A percentile compares a stretch with the other conserved stretches of the same genome.
These are phyloP conservation scores for Todiramphus chloris DNA, from an alignment of 2,113 vertebrate species.

Conservation along the genomic window DNA sequence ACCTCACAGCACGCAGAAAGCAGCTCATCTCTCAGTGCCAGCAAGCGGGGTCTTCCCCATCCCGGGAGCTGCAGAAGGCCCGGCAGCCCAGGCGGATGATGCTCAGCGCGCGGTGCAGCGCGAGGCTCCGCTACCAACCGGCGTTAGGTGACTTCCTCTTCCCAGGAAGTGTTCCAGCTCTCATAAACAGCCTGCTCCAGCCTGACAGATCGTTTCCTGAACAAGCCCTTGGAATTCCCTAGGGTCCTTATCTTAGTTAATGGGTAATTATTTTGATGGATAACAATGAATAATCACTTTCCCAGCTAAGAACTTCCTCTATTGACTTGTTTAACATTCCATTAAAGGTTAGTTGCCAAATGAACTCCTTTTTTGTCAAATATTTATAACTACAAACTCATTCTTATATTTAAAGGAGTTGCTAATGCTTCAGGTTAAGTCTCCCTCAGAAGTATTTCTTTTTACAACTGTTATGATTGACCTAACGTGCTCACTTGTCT, in stretches of 20 bases:
- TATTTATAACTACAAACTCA: slow-evolving; percentile 49
- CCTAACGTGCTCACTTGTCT: neutral
- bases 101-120: rapidly evolving
- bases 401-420: slow-evolving; percentile 60
- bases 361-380: slow-evolving; percentile 60
- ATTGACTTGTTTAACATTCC: slow-evolving; percentile 80
- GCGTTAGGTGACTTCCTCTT: slow-evolving; percentile 69
- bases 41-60: neutral
- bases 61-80: rapidly evolving
- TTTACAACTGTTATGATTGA: neutral
- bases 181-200: slow-evolving; percentile 46
- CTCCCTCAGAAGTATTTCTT: neutral
- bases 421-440: slow-evolving; percentile 15
- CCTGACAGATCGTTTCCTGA: slow-evolving; percentile 76
- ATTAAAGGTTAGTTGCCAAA: slow-evolving; percentile 70
- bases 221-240: slow-evolving; percentile 77
- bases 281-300: slow-evolving; percentile 78
- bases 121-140: neutral
- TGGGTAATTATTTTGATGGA: slow-evolving; percentile 76
- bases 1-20: neutral
- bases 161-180: slow-evolving; percentile 66
- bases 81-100: rapidly evolving
- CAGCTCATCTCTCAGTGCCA: neutral
- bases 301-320: slow-evolving; percentile 81
- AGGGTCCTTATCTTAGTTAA: slow-evolving; percentile 74